A percentile compares a stretch with the other conserved stretches of the same genome.
phyloP scores from a whole-genome alignment of 2,797 vertebrate genomes.

The Sternotherus odoratus region DNA sequence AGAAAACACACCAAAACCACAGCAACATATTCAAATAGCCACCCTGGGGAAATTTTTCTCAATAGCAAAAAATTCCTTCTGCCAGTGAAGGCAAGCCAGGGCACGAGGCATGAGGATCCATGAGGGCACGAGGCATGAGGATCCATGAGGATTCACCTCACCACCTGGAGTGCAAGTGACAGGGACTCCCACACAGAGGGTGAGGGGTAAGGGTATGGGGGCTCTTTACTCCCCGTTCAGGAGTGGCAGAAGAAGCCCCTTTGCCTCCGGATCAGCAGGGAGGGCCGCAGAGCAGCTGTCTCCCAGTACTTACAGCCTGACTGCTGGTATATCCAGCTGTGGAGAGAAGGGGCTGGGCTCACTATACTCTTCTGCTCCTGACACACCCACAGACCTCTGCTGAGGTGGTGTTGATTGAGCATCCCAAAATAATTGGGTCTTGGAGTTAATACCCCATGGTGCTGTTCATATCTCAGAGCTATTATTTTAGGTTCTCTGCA shows the following conservation, averaged over 20 bases:
- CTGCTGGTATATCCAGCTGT: not conserved
- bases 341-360: not conserved
- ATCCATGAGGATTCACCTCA: not conserved
- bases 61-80: not conserved
- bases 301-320: not conserved
- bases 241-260: not conserved
- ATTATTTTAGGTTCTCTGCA: fast-evolving
- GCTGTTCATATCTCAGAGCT: not conserved
- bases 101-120: not conserved
- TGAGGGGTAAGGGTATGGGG: not conserved
- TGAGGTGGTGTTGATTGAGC: not conserved
- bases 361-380: not conserved
- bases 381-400: not conserved
- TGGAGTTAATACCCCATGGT: not conserved
- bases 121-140: not conserved
- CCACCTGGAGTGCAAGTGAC: not conserved
- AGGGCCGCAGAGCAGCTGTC: not conserved
- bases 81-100: not conserved
- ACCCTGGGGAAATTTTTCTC: not conserved
- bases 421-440: not conserved
- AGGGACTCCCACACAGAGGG: not conserved
- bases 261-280: not conserved
- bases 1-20: not conserved
- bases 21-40: not conserved
- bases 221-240: not conserved